These are phyloP conservation scores for Ephialtes manifestator DNA, from an alignment of 2,888 invertebrate genomes.

Conservation along the genomic window DNA sequence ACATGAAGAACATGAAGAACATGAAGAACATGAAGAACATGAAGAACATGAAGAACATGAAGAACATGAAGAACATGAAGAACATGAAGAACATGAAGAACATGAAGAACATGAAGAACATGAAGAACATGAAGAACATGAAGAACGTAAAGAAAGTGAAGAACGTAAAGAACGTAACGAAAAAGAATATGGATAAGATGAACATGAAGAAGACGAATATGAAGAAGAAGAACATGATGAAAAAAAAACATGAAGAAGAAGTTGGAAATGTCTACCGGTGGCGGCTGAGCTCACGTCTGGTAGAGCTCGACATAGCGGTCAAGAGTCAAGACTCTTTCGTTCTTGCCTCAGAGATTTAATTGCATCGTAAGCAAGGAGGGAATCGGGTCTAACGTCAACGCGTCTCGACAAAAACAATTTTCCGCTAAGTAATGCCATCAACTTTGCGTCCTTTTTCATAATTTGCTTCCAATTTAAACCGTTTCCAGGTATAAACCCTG, in stretches of 20 bases:
- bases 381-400: conserved; percentile 22
- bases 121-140: background rate
- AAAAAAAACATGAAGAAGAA: conserved; percentile 18
- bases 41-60: too few species aligned
- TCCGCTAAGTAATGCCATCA: conserved; percentile 44
- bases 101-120: too few species aligned
- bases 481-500: conserved; percentile 35
- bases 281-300: conserved; percentile 8
- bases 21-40: too few species aligned
- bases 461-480: conserved; percentile 55
- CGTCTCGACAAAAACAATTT: conserved; percentile 49
- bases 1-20: too few species aligned
- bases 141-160: too few species aligned
- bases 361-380: conserved; percentile 41
- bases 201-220: too few species aligned
- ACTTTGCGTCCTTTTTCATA: conserved; percentile 62
- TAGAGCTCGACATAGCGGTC: conserved; percentile 70
- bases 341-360: conserved; percentile 65
- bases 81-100: too few species aligned
- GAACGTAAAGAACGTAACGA: too few species aligned
- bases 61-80: too few species aligned
- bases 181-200: too few species aligned
- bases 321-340: conserved; percentile 72
- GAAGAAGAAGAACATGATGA: too few species aligned
- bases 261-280: conserved; percentile 41